A percentile compares a stretch with the other conserved stretches of the same genome.
Evolutionary conservation across 2,113 vertebrate genomes (phyloP).

Genomic region (Sinocyclocheilus anshuiensis): DNA sequence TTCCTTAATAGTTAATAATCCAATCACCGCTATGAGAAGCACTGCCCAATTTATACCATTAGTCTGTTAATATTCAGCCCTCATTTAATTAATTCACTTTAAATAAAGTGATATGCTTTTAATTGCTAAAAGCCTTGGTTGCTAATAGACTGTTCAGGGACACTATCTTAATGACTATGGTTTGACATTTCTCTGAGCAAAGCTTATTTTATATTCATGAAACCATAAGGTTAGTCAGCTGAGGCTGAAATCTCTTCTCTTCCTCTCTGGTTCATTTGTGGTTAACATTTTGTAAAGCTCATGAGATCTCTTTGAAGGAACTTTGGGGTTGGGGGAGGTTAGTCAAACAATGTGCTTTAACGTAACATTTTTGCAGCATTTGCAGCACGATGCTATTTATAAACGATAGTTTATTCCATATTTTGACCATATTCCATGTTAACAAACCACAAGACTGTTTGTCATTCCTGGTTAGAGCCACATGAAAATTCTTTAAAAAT

Average conservation of each 20-base stretch:
- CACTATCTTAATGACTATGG: constrained; percentile 39
- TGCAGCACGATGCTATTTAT: neutral
- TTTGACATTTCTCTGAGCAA: constrained; percentile 31
- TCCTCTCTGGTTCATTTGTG: neutral
- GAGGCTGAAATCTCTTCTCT: constrained; percentile 19
- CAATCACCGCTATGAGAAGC: neutral
- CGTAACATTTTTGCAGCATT: neutral
- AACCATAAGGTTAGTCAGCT: constrained; percentile 11
- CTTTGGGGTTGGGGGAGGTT: neutral
- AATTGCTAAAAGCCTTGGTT: constrained; percentile 33
- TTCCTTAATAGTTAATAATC: neutral
- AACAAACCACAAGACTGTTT: neutral
- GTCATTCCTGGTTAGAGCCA: neutral
- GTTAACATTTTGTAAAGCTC: constrained; percentile 4
- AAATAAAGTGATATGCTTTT: constrained; percentile 26
- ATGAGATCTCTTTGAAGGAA: neutral
- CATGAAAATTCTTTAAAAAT: neutral
- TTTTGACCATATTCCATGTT: neutral
- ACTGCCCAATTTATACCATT: neutral
- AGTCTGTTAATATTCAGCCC: constrained; percentile 22
- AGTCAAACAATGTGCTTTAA: neutral
- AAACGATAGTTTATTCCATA: neutral
- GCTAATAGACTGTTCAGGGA: constrained; percentile 42
- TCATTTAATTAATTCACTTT: constrained; percentile 27
- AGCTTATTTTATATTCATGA: constrained; percentile 36